Base-by-base conservation (phyloP, 2,797 vertebrate species). In the Morus bassanus region DNA sequence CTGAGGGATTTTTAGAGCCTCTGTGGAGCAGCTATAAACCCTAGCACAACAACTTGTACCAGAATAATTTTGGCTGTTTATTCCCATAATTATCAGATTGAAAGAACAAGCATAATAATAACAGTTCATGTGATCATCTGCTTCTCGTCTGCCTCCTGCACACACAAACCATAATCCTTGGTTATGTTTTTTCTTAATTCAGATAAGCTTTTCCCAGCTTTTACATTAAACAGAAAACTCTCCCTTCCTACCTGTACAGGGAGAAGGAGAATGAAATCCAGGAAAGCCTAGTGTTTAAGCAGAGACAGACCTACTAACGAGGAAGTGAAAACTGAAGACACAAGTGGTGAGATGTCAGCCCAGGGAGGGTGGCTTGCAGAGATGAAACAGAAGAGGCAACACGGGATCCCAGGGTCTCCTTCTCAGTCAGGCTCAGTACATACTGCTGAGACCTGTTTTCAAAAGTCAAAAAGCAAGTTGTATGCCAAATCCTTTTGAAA, bases 351-450 rank as follows among this genome's bases (percentile, higher is more conserved):
- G 48, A 30, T 23, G 25, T 50, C 45, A 69, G 18, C 10, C 24
- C 21, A 77, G 31, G 12, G 15, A 51, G 0, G 0, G n/a, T 43
- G 75, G 9, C 39, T 68, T 59, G 16, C 23, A 60, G 45, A 59
- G 13, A 11, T 59, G 45, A 88, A 88, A 81, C 18, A 81, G 46
- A 46, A n/a, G n/a, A 84, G 56, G 31, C 6, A 59, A 23, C 11
- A 54, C 7, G 63, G 37, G 10, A 39, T 5, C 2, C 14, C 9
- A 39, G 23, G 10, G 5, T 54, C 18, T 59, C 31, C 39, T 80
- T 61, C 45, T 41, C 22, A 54, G 27, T 10, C 39, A 30, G 13
- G 10, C 5, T 72, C 7, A 48, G 35, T 6, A 14, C 0, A 0
- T 48, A 31, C 8, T 37, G 18, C 16, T 57, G 43, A 74, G 19